Conservation (phyloP, 2,888 invertebrate genomes). For the Sesamia inferens region DNA sequence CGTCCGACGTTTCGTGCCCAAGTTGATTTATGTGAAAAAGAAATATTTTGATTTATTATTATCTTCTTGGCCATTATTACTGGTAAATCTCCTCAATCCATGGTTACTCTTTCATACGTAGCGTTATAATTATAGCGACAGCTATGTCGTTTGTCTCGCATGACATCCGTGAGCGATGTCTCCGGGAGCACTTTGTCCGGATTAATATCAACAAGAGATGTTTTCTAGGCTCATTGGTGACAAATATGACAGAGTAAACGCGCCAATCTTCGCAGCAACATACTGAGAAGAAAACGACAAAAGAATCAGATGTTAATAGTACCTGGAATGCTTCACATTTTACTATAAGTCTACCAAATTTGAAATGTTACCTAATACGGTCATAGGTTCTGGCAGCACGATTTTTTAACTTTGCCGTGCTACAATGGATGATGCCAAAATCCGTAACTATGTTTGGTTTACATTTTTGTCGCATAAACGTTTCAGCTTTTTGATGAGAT, state of each 20-base stretch:
- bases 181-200: constrained; percentile 63
- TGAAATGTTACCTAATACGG: too few relatives aligned
- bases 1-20: too few relatives aligned
- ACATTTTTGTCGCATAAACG: background rate
- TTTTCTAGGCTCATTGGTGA: constrained; percentile 57
- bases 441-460: too few relatives aligned
- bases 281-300: background rate
- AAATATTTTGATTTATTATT: too few relatives aligned
- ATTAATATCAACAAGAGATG: constrained; percentile 49
- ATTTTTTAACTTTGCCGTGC: too few relatives aligned
- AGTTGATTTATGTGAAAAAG: too few relatives aligned
- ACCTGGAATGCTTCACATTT: too few relatives aligned
- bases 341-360: too few relatives aligned
- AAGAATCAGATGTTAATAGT: too few relatives aligned
- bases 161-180: constrained; percentile 52
- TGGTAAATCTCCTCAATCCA: background rate
- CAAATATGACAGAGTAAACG: constrained; percentile 32
- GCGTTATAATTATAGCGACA: constrained; percentile 45
- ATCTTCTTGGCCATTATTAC: constrained; percentile 8
- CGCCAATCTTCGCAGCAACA: constrained; percentile 16
- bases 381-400: too few relatives aligned
- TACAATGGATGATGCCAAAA: too few relatives aligned
- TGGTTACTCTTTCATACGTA: constrained; percentile 21
- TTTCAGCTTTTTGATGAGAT: background rate
- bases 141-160: constrained; percentile 47